Conservation (phyloP, 2,113 vertebrate genomes). For the Heterocephalus glaber region DNA sequence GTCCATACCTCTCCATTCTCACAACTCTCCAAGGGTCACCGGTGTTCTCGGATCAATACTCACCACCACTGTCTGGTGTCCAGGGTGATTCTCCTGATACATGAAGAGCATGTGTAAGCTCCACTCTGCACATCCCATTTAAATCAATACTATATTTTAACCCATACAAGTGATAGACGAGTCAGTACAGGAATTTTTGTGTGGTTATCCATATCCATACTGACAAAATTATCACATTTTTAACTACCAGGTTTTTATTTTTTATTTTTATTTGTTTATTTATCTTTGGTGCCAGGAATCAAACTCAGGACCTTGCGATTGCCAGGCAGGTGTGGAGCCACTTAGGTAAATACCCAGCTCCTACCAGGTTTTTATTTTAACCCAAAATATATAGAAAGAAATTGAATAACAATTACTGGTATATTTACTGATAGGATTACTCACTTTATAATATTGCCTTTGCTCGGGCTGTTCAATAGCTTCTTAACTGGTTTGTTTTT, state of each 20-base stretch:
- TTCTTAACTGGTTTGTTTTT: not conserved
- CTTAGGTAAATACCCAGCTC: too few relatives aligned
- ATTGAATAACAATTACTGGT: not conserved
- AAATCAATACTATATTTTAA: slow-evolving; percentile 6
- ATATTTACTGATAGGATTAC: not conserved
- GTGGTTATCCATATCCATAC: not conserved
- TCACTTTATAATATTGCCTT: not conserved
- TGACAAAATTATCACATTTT: not conserved
- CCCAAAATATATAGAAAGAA: not conserved
- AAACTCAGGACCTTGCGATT: too few relatives aligned
- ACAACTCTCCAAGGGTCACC: not conserved
- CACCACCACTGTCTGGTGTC: not conserved
- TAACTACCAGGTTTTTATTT: slow-evolving; percentile 18
- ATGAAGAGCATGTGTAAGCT: not conserved
- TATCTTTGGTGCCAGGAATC: too few relatives aligned
- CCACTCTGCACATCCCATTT: not conserved
- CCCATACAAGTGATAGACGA: not conserved
- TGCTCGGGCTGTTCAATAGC: not conserved
- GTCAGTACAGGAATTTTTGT: not conserved
- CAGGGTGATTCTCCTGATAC: not conserved
- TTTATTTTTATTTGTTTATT: not conserved
- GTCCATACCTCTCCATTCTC: not conserved
- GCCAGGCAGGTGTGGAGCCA: too few relatives aligned
- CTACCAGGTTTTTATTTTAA: slow-evolving; percentile 2
- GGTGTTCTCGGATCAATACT: not conserved